Evolutionary conservation across 30 jellyfish, hydroid and myxozoan genomes (phyloP).

Genomic region (Catostylus mosaicus): DNA sequence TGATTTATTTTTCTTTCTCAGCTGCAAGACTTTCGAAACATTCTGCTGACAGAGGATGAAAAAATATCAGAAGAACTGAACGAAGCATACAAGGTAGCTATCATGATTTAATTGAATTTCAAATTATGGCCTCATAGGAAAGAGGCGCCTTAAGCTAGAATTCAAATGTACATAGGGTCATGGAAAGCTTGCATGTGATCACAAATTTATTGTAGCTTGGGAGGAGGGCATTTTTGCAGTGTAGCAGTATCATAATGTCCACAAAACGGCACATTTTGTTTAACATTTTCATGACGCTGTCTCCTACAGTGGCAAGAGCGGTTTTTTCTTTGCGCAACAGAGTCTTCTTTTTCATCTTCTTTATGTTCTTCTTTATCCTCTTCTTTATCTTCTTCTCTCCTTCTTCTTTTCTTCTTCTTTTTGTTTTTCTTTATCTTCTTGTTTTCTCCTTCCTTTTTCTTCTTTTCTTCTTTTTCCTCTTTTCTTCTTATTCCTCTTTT

Average conservation of each 20-base stretch:
- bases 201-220: too few relatives aligned
- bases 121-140: too few relatives aligned
- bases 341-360: neutral
- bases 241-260: too few relatives aligned
- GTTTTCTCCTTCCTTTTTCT: neutral
- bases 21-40: constrained; percentile 56
- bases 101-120: too few relatives aligned
- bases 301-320: too few relatives aligned
- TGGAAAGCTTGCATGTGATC: too few relatives aligned
- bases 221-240: too few relatives aligned
- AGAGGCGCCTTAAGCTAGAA: too few relatives aligned
- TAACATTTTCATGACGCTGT: too few relatives aligned
- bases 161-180: too few relatives aligned
- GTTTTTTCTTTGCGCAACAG: too few relatives aligned
- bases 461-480: neutral
- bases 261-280: too few relatives aligned
- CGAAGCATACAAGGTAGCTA: constrained; percentile 36
- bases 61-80: constrained; percentile 42
- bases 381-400: neutral
- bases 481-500: neutral
- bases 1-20: constrained; percentile 2
- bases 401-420: neutral
- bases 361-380: neutral
- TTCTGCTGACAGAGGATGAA: constrained; percentile 64
- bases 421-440: neutral